Conservation (phyloP, 2,113 vertebrate species). For the Melanerpes formicivorus region DNA sequence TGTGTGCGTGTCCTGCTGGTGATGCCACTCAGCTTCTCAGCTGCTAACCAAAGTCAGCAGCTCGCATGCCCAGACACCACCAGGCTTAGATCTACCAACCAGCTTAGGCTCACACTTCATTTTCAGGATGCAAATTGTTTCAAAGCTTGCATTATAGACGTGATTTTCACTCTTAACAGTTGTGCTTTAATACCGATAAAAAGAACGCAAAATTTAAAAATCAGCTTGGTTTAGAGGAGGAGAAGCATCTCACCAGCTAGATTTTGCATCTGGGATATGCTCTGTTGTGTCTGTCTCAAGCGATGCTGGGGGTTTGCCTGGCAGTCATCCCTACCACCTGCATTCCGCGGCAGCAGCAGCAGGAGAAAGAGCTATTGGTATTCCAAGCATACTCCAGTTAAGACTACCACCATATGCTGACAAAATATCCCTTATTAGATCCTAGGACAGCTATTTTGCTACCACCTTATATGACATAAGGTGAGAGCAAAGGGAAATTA, state of each 20-base stretch:
- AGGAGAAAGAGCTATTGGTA: not conserved
- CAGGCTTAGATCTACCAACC: not conserved
- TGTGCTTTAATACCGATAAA: not conserved
- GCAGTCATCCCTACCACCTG: not conserved
- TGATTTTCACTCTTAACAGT: not conserved
- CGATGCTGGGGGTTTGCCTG: not conserved
- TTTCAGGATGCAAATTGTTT: not conserved
- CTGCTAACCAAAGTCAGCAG: not conserved
- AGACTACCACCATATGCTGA: not conserved
- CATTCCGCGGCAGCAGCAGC: not conserved
- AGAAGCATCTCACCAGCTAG: not conserved
- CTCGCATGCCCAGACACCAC: not conserved
- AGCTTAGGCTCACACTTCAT: not conserved
- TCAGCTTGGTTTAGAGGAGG: not conserved
- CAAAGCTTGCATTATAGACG: not conserved
- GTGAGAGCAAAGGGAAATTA: slow-evolving; percentile 20
- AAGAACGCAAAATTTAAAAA: not conserved
- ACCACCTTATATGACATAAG: not conserved
- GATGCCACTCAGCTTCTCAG: not conserved
- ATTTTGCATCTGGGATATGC: not conserved
- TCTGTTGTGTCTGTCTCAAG: not conserved
- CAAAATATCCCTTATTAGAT: not conserved
- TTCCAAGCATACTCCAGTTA: not conserved
- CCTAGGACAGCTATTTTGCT: not conserved
- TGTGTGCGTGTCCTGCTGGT: accelerated